These are phyloP conservation scores for Osmerus mordax DNA, from an alignment of 2,113 vertebrate genomes.

Conservation along the genomic window DNA sequence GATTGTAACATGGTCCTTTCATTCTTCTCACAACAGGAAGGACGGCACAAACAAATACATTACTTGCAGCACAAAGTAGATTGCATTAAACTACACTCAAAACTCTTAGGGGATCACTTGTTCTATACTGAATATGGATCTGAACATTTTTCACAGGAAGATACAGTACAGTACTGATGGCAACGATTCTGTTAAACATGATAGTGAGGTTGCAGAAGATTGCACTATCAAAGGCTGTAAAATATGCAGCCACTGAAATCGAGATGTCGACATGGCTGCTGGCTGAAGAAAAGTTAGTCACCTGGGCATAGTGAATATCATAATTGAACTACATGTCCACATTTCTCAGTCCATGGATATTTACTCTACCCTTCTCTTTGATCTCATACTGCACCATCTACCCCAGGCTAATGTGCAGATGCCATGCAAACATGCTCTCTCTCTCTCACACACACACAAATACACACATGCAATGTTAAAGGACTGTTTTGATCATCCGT, in stretches of 20 bases:
- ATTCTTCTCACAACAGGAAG: neutral
- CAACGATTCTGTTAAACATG: constrained; percentile 44
- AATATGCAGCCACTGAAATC: too few relatives aligned
- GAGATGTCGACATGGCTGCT: too few relatives aligned
- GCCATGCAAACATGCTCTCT: neutral
- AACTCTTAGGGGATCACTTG: constrained; percentile 40
- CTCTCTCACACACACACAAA: neutral
- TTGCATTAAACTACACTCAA: constrained; percentile 19
- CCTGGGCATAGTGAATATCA: too few relatives aligned
- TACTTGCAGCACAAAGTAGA: too few relatives aligned
- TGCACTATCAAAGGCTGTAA: constrained; percentile 43
- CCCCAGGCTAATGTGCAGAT: neutral
- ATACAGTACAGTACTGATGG: neutral
- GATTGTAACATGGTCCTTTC: neutral
- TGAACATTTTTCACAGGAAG: too few relatives aligned
- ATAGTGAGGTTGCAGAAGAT: constrained; percentile 58
- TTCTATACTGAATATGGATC: constrained; percentile 34
- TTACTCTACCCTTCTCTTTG: neutral
- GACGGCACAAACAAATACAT: too few relatives aligned
- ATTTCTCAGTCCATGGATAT: neutral
- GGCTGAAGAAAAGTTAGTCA: too few relatives aligned
- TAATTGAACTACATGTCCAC: neutral
- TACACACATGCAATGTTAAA: too few relatives aligned
- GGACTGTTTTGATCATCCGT: too few relatives aligned
- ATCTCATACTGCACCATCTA: neutral